Evolutionary conservation across 2,113 vertebrate genomes (phyloP).

Genomic region (Trematocara variabile): DNA sequence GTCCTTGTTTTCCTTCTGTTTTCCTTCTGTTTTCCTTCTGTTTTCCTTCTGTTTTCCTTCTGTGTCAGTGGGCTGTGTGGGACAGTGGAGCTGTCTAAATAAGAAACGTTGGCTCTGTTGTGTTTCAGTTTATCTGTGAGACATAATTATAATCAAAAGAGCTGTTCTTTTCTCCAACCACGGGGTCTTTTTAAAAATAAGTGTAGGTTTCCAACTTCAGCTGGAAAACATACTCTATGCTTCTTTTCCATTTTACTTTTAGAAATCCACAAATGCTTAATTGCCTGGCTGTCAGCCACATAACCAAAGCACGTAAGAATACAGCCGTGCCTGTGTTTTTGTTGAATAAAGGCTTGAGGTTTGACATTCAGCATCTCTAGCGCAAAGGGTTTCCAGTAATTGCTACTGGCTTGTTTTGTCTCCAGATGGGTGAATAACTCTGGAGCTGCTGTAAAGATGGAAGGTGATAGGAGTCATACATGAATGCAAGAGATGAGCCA

Average conservation of each 20-base stretch:
- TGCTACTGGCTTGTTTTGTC: slow-evolving; percentile 12
- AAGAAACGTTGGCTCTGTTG: not conserved
- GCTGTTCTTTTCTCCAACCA: not conserved
- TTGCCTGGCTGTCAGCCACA: not conserved
- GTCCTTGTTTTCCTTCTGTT: not conserved
- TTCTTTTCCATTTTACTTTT: not conserved
- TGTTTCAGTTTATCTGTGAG: not conserved
- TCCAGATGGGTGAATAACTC: slow-evolving; percentile 2
- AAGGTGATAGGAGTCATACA: slow-evolving; percentile 14
- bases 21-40: not conserved
- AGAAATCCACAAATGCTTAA: not conserved
- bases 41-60: not conserved
- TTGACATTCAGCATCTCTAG: not conserved
- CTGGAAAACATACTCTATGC: not conserved
- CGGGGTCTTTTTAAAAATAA: not conserved
- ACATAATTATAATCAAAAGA: not conserved
- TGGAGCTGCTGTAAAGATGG: slow-evolving; percentile 5
- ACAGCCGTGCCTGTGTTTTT: slow-evolving; percentile 5
- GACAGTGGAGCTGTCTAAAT: not conserved
- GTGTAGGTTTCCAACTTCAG: not conserved
- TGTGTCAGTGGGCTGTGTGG: not conserved
- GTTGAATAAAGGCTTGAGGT: not conserved
- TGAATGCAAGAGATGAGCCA: not conserved
- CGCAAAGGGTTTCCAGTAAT: not conserved
- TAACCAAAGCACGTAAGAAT: not conserved